Percentiles rank a stretch among this genome's conserved stretches.
Conservation (phyloP, 2,797 vertebrate genomes). For the Ctenopoma kingsleyae region DNA sequence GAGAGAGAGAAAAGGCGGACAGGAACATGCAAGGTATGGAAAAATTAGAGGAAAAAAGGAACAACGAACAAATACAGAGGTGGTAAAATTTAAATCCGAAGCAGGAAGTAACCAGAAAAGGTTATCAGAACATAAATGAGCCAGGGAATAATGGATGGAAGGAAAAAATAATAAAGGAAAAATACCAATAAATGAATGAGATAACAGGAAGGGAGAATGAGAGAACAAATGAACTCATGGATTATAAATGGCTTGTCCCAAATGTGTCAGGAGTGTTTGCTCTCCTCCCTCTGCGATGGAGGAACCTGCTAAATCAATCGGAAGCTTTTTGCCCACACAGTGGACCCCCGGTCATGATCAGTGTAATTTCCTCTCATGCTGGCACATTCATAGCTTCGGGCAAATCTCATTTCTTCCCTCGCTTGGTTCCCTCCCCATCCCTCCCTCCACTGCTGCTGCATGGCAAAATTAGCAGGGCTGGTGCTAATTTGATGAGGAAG, state of each 20-base stretch:
- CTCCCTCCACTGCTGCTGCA: constrained; percentile 39
- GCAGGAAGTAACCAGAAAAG: neutral
- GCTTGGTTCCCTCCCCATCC: constrained; percentile 6
- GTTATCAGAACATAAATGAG: constrained; percentile 9
- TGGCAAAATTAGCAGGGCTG: constrained; percentile 60
- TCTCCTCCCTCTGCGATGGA: constrained; percentile 54
- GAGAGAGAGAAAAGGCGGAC: too few relatives aligned
- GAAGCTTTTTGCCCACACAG: constrained; percentile 67
- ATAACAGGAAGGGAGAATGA: constrained; percentile 23
- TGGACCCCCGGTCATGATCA: constrained; percentile 72
- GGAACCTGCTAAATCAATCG: constrained; percentile 73
- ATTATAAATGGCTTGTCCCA: constrained; percentile 72
- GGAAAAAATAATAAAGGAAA: neutral
- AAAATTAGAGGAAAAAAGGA: neutral
- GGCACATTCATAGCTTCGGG: constrained; percentile 75
- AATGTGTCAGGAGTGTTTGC: constrained; percentile 73
- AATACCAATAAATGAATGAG: constrained; percentile 25
- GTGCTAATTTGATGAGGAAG: constrained; percentile 66
- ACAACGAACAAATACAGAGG: neutral
- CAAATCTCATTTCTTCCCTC: constrained; percentile 52
- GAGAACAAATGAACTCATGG: constrained; percentile 46
- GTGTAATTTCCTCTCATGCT: constrained; percentile 76
- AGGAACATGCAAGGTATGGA: neutral
- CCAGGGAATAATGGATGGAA: neutral
- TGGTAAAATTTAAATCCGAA: neutral